Conservation (phyloP, 2,113 vertebrate genomes). For the Chamaetylas fuelleborni region DNA sequence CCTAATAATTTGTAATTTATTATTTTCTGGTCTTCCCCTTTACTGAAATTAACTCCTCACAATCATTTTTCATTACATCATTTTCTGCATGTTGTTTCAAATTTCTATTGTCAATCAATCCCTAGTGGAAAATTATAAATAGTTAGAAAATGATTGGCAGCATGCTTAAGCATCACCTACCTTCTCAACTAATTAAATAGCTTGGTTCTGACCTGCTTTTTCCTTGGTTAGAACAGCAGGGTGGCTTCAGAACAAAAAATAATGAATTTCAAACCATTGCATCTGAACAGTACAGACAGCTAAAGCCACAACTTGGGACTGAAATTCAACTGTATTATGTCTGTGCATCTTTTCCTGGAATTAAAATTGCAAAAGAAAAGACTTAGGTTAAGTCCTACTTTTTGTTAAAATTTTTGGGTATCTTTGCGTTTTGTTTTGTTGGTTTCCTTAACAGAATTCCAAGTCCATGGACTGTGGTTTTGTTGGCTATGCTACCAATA, state of each 20-base stretch:
- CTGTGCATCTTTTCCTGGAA: neutral
- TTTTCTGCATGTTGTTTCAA: neutral
- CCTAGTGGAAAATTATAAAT: neutral
- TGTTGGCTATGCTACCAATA: neutral
- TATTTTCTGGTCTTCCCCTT: neutral
- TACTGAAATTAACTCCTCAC: neutral
- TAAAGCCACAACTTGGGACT: neutral
- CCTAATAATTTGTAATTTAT: neutral
- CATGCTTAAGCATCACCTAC: constrained; percentile 4
- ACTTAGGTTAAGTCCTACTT: neutral
- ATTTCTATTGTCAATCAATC: neutral
- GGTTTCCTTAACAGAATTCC: neutral
- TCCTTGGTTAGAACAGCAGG: constrained; percentile 16
- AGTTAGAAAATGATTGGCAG: constrained; percentile 23
- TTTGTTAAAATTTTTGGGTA: accelerated
- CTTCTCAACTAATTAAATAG: constrained; percentile 46
- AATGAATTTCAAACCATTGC: constrained; percentile 32
- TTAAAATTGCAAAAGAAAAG: neutral
- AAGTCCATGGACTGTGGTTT: neutral
- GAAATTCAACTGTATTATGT: neutral
- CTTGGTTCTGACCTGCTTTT: constrained; percentile 48
- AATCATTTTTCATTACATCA: neutral
- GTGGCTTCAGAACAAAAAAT: constrained; percentile 51
- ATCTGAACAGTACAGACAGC: neutral
- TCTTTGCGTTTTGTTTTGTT: neutral